Base-by-base conservation (phyloP, 2,797 vertebrate species). In the Mionectes olivaceus region DNA sequence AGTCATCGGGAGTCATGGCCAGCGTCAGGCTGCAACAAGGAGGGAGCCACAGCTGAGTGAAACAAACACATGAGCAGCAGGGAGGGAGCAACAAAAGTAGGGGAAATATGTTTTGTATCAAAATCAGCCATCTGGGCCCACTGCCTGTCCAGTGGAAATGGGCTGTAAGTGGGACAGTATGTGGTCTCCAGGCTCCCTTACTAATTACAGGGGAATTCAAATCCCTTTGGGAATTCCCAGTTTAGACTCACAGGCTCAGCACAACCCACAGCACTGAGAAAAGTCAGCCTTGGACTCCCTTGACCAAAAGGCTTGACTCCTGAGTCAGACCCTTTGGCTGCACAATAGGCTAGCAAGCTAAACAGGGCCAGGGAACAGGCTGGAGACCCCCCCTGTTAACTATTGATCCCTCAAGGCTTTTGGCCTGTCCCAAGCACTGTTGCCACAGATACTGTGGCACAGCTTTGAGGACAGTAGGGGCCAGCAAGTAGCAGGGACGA, bases 71-170 rank as follows among this genome's bases (percentile, higher is more conserved):
- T 52, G 6, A 91, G 11, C 6, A 41, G 30, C 43, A 87, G 57
- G 35, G 37, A 93, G 24, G 37, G 57, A 94, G 63, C 0, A 27
- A 79, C 61, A 93, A 81, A 94, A 94, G 70, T 6, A 82, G 55
- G 59, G 77, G 86, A 95, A 93, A 89, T 52, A 82, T 91, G 80
- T 60, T 95, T 93, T 90, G 50, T 82, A 89, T 86, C 88, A 94
- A 96, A 94, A 33, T 41, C 60, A 95, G 43, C 47, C 55, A 60
- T 83, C 74, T 87, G 89, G 91, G 83, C 85, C 84, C 67, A 37
- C 49, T 90, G 91, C 74, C 93, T 93, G 85, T 81, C 91, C 93
- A 77, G 83, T 94, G 87, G 74, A 92, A 94, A 52, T 3, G 39
- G 74, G 30, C 63, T 44, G 24, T 70, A 53, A 88, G 21, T 74